These are phyloP conservation scores for Atta colombica DNA, from an alignment of 1,140 invertebrate species.

Conservation along the genomic window DNA sequence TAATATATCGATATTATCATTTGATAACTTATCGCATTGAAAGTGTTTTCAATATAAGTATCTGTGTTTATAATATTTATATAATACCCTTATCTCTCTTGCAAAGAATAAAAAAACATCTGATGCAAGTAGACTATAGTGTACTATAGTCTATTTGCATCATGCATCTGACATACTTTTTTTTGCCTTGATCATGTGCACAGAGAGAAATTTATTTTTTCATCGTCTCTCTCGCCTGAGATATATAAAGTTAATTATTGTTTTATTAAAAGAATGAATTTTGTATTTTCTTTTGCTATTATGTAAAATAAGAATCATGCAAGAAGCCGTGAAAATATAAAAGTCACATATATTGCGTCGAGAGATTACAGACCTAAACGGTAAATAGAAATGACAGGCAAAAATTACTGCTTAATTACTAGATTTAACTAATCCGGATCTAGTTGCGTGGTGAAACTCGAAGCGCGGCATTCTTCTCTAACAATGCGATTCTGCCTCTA, in stretches of 20 bases:
- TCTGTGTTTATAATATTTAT: not conserved
- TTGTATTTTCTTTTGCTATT: not conserved
- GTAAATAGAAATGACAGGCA: not conserved
- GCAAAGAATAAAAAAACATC: conserved; percentile 2
- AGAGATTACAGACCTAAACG: not conserved
- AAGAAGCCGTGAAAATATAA: not conserved
- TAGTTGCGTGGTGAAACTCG: conserved; percentile 37
- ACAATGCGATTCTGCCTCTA: not conserved
- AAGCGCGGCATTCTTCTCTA: not conserved
- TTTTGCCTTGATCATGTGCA: not conserved
- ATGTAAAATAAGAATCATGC: not conserved
- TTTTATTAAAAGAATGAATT: not conserved
- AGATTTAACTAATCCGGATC: not conserved
- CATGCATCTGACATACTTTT: not conserved
- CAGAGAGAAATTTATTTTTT: not conserved
- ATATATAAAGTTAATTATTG: not conserved
- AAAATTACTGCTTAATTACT: conserved; percentile 1
- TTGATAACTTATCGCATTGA: conserved; percentile 9
- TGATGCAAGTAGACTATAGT: not conserved
- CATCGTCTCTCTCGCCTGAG: not conserved
- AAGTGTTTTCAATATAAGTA: not conserved
- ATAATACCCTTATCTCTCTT: conserved; percentile 19
- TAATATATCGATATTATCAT: conserved; percentile 2
- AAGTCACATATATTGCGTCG: not conserved
- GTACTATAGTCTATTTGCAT: no score